Conservation (phyloP, 1,140 invertebrate species). For the Drosophila ohnishii region DNA sequence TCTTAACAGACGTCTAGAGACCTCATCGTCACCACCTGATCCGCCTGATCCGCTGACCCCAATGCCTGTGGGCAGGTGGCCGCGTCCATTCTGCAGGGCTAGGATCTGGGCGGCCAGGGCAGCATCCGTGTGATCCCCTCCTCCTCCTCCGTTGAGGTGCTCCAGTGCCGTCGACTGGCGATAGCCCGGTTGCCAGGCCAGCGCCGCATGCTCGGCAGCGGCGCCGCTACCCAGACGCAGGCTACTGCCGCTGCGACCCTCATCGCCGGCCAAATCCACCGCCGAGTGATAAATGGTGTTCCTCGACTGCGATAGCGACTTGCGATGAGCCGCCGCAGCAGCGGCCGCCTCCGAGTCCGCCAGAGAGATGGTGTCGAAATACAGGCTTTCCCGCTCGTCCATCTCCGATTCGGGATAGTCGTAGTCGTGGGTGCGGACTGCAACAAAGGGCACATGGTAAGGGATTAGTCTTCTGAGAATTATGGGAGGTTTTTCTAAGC, state of each 20-base stretch:
- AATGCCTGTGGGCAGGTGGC: conserved; percentile 62
- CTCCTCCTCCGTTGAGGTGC: conserved; percentile 54
- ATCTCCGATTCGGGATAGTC: conserved; percentile 81
- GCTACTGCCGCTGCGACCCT: conserved; percentile 58
- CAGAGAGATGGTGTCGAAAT: conserved; percentile 81
- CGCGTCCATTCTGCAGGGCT: conserved; percentile 73
- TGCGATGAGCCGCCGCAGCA: conserved; percentile 74
- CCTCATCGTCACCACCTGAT: conserved; percentile 71
- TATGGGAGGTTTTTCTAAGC: not conserved
- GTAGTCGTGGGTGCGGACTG: conserved; percentile 82
- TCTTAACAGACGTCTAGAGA: conserved; percentile 82
- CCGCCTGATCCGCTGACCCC: conserved; percentile 24
- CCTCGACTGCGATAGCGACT: conserved; percentile 79
- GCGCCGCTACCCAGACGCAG: conserved; percentile 42
- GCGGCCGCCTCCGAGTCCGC: conserved; percentile 80
- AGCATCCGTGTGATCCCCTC: conserved; percentile 66
- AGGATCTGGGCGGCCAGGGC: conserved; percentile 70
- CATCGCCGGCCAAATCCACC: conserved; percentile 73
- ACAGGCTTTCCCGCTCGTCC: conserved; percentile 82
- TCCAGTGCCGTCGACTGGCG: conserved; percentile 75
- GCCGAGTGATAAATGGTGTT: conserved; percentile 82
- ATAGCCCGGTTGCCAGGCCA: conserved; percentile 73
- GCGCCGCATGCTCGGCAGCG: conserved; percentile 32
- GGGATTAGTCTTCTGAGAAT: conserved; percentile 36
- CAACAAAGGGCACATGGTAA: conserved; percentile 33